Conservation (phyloP, 2,113 vertebrate species). For the Pterocles burchelli region DNA sequence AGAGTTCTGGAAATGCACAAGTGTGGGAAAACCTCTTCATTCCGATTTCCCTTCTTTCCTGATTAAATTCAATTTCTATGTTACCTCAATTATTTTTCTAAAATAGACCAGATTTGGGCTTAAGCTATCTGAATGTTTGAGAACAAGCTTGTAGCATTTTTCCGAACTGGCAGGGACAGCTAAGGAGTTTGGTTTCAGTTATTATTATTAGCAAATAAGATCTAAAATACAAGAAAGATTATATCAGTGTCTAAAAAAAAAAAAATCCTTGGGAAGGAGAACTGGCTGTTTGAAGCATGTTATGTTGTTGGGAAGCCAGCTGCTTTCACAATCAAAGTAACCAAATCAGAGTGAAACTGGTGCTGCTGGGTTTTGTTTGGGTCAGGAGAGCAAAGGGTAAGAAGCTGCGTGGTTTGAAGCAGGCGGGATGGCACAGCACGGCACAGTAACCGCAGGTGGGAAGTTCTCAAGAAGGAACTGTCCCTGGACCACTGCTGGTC, state of each 20-base stretch:
- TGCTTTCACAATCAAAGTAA: background rate
- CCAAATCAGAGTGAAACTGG: background rate
- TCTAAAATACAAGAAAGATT: background rate
- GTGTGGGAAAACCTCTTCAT: background rate
- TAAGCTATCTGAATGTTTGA: background rate
- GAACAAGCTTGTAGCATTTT: background rate
- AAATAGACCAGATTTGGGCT: background rate
- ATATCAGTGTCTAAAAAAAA: background rate
- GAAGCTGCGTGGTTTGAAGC: background rate
- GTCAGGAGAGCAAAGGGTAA: background rate
- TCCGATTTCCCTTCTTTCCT: background rate
- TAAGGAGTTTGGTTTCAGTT: background rate
- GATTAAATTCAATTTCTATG: background rate
- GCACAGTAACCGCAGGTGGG: accelerated
- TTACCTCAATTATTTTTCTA: background rate
- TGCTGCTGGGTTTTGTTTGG: background rate
- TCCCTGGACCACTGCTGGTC: background rate
- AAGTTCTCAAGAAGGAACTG: background rate
- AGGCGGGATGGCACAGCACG: background rate
- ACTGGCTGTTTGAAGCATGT: background rate
- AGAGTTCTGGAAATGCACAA: background rate
- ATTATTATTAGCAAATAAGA: background rate
- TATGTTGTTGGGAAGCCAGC: background rate
- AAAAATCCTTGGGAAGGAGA: background rate
- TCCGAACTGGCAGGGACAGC: background rate